Evolutionary conservation across 2,888 invertebrate genomes (phyloP).

Genomic region (Tanytarsus gracilentus): DNA sequence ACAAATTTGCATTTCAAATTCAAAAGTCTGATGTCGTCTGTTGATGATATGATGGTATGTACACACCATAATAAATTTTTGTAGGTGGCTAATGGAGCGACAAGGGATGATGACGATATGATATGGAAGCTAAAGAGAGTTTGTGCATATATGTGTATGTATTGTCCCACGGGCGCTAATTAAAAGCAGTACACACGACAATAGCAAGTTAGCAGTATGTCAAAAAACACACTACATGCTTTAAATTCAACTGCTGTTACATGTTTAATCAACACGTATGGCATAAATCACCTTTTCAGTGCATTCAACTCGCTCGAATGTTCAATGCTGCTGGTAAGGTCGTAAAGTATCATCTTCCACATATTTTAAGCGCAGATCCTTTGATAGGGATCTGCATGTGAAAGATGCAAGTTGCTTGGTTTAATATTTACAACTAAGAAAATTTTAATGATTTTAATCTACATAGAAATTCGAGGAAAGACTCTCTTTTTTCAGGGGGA

Average conservation of each 20-base stretch:
- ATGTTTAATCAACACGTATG: slow-evolving; percentile 2
- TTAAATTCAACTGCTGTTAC: background rate
- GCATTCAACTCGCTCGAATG: too few relatives aligned
- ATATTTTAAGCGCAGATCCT: too few relatives aligned
- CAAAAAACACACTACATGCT: background rate
- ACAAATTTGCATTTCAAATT: slow-evolving; percentile 28
- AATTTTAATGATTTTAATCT: too few relatives aligned
- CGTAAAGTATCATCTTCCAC: too few relatives aligned
- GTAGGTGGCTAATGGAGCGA: slow-evolving; percentile 12
- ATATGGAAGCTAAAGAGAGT: background rate
- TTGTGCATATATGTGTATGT: background rate
- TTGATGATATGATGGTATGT: background rate
- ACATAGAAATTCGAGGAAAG: too few relatives aligned
- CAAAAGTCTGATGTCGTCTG: too few relatives aligned
- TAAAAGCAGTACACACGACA: slow-evolving; percentile 6
- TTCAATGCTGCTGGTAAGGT: too few relatives aligned
- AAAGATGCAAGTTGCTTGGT: too few relatives aligned
- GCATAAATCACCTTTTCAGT: slow-evolving; percentile 3
- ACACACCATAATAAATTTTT: too few relatives aligned
- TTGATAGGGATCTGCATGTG: too few relatives aligned
- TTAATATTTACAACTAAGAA: too few relatives aligned
- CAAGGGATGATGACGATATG: background rate
- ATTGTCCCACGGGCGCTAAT: slow-evolving; percentile 19
- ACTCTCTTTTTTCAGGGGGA: too few relatives aligned
- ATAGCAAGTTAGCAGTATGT: slow-evolving; percentile 13